Base-by-base conservation (phyloP, 1,140 invertebrate species). In the Myzus persicae region DNA sequence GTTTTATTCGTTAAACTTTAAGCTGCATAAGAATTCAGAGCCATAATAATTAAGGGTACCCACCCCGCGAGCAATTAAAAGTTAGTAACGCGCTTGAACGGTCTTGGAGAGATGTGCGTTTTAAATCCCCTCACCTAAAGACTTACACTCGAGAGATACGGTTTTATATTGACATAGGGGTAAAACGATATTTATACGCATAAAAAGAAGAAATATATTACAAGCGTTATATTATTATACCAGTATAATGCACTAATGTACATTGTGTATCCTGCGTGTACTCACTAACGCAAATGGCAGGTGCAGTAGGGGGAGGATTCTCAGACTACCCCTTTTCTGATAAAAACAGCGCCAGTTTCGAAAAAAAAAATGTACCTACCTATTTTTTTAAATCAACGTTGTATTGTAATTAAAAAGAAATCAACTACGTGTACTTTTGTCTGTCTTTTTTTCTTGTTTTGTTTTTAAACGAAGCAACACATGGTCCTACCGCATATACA, bases 41-140 rank as follows among this genome's bases (percentile, higher is more conserved):
- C 54, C 24, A 42, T 59, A 90, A 90, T 90, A 90, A 90, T 90
- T 90, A 90, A 90, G 51, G 36, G 24, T 42, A 59, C 20, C 24
- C 36, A 42, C 20, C 51, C 88, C 36, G 24, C 24, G 26, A 90
- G 38, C 36, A 90, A 90, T 59, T 59, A 90, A 59, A 90, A 90
- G 88, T 90, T 90, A 59, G 46, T 89, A 51, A 38, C n/a, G 87
- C 87, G 87, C 87, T 89, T 38, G 44, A 89, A 89, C n/a, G 88
- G 36, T 51, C 88, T 54, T 59, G 38, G 48, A 54, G 48, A 36
- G 36, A 18, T 90, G 38, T 90, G 36, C n/a, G 24, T 90, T 59
- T 42, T 59, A 90, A 90, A 59, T 90, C 88, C 88, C 46, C 20
- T 20, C 3, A 46, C 82, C 36, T 11, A 42, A 84, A 84, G 31